A percentile compares a stretch with the other conserved stretches of the same genome.
Evolutionary conservation across 2,113 vertebrate species (phyloP).

Genomic region (Nothobranchius kuhntae): DNA sequence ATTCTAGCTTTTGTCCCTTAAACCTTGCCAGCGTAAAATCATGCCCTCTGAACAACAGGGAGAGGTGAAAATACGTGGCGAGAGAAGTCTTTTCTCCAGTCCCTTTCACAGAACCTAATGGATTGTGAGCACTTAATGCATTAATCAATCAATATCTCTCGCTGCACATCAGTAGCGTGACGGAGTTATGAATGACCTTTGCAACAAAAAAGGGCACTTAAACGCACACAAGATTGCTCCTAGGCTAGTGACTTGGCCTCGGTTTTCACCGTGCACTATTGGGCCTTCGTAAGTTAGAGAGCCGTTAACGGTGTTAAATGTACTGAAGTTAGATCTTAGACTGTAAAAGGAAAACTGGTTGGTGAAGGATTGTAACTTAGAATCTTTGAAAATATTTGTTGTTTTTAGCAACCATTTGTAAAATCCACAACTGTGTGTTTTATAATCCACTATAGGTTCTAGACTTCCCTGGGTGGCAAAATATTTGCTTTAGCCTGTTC

Average conservation of each 20-base stretch:
- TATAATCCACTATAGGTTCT: conserved; percentile 21
- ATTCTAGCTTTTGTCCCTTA: conserved; percentile 93
- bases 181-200: conserved; percentile 99
- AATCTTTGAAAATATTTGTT: too few species aligned
- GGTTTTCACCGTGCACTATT: conserved; percentile 91
- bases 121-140: conserved; percentile 99
- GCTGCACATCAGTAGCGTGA: conserved; percentile 95
- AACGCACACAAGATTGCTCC: conserved; percentile 93
- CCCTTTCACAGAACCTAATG: conserved; percentile 98
- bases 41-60: conserved; percentile 95
- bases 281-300: conserved; percentile 84
- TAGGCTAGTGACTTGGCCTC: conserved; percentile 90
- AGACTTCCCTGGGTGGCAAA: conserved; percentile 37
- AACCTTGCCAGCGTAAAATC: conserved; percentile 90
- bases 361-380: conserved; percentile 31
- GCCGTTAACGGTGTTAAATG: conserved; percentile 84
- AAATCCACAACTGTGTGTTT: conserved; percentile 14
- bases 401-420: background rate
- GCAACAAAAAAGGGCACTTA: conserved; percentile 96
- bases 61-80: conserved; percentile 95
- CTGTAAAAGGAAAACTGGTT: conserved; percentile 67
- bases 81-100: conserved; percentile 88
- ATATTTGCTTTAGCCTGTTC: conserved; percentile 43
- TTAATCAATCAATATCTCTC: conserved; percentile 99
- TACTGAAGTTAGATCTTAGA: conserved; percentile 84